phyloP scores from a whole-genome alignment of 2,888 invertebrate genomes.

The Tinea semifulvella region DNA sequence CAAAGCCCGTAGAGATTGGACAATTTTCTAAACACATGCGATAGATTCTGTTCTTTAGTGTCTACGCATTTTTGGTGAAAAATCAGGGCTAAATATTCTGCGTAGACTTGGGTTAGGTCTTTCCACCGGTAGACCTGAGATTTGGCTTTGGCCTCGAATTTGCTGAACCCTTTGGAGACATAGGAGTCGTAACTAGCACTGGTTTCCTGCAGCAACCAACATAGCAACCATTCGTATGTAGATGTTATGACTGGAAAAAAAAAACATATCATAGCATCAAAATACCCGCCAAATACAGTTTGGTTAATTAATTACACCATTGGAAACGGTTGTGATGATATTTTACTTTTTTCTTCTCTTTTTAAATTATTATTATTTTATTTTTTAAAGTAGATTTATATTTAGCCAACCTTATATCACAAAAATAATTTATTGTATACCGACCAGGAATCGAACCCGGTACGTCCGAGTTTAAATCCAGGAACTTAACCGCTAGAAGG shows the following conservation, averaged over 20 bases:
- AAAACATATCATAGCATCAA: not conserved
- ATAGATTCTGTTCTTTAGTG: slow-evolving; percentile 39
- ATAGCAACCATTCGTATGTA: slow-evolving; percentile 86
- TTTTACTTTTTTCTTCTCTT: no score
- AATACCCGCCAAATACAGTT: no score
- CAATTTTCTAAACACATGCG: slow-evolving; percentile 57
- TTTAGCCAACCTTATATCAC: no score
- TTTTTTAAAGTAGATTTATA: no score
- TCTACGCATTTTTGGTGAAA: slow-evolving; percentile 58
- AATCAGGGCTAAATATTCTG: slow-evolving; percentile 72
- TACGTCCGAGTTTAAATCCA: no score
- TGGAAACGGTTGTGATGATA: no score
- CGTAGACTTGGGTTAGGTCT: slow-evolving; percentile 78
- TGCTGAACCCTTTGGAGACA: slow-evolving; percentile 65
- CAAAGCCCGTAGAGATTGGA: slow-evolving; percentile 49
- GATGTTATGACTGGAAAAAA: slow-evolving; percentile 70
- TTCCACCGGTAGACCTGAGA: slow-evolving; percentile 84
- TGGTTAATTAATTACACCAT: no score
- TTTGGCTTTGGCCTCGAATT: slow-evolving; percentile 80
- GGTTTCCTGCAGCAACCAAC: slow-evolving; percentile 79
- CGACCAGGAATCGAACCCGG: no score
- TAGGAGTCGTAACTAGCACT: slow-evolving; percentile 67
- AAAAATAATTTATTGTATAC: no score
- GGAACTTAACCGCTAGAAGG: no score
- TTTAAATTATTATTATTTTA: no score